Evolutionary conservation across 1,140 invertebrate genomes (phyloP).

Genomic region (Myzus persicae): DNA sequence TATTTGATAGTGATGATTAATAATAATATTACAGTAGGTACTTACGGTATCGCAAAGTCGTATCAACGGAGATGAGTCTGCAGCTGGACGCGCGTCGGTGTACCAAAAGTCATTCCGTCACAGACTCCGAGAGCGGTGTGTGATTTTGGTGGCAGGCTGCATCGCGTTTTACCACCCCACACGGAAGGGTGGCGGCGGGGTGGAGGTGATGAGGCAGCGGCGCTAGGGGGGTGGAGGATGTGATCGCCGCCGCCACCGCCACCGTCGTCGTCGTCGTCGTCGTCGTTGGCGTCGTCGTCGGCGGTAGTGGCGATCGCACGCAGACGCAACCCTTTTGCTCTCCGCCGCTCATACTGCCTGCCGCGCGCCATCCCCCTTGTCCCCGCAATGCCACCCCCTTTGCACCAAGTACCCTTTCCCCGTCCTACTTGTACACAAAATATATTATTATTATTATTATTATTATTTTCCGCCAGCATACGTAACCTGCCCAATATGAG

Average conservation of each 20-base stretch:
- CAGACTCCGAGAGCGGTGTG: constrained; percentile 52
- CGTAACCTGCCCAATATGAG: background rate
- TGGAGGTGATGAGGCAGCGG: background rate
- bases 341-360: background rate
- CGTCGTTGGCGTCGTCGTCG: background rate
- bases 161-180: constrained; percentile 31
- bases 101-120: constrained; percentile 51
- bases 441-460: background rate
- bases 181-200: too few species aligned
- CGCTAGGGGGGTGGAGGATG: background rate
- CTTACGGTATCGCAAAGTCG: constrained; percentile 14
- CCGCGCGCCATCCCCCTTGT: too few species aligned
- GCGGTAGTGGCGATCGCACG: background rate
- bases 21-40: background rate
- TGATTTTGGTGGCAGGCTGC: constrained; percentile 35
- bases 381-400: background rate
- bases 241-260: background rate
- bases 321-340: constrained; percentile 35
- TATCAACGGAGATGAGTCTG: background rate
- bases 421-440: background rate
- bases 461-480: background rate
- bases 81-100: background rate
- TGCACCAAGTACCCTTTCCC: too few species aligned
- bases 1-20: background rate
- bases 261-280: background rate